phyloP scores from a whole-genome alignment of 2,888 invertebrate species.

The Drosophila subsilvestris region DNA sequence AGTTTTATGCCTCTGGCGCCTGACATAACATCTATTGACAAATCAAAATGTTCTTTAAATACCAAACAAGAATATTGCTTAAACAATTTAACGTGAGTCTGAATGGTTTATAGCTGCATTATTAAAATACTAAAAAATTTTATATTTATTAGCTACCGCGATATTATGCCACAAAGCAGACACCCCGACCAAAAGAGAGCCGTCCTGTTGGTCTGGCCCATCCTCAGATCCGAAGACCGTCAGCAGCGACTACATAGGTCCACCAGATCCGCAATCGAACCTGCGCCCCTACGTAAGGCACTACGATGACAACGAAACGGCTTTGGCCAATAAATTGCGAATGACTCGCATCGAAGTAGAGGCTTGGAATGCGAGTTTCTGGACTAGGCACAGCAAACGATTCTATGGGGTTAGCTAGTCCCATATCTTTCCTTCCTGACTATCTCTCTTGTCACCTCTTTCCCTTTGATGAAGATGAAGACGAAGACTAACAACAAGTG shows the following conservation, averaged over 20 bases:
- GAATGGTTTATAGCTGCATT: neutral
- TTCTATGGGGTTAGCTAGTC: constrained; percentile 87
- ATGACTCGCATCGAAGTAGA: constrained; percentile 88
- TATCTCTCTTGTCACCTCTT: constrained; percentile 10
- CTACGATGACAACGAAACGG: constrained; percentile 87
- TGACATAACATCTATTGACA: constrained; percentile 34
- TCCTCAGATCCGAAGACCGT: constrained; percentile 77
- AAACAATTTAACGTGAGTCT: constrained; percentile 21
- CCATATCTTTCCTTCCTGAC: neutral
- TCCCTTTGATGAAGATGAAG: constrained; percentile 74
- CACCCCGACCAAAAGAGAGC: neutral
- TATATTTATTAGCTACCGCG: constrained; percentile 15
- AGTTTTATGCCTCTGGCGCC: neutral
- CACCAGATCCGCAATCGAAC: constrained; percentile 92
- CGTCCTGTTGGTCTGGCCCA: constrained; percentile 59
- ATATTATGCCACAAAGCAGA: constrained; percentile 20
- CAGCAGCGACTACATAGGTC: constrained; percentile 84
- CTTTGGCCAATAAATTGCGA: constrained; percentile 87
- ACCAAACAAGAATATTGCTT: constrained; percentile 18
- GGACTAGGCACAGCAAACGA: constrained; percentile 91
- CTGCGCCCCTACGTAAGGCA: constrained; percentile 89
- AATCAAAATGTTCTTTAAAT: constrained; percentile 8
- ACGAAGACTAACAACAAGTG: neutral
- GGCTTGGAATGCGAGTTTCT: constrained; percentile 93
- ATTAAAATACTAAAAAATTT: neutral